Base-by-base conservation (phyloP, 2,113 vertebrate genomes). In the Nyctibius bracteatus region DNA sequence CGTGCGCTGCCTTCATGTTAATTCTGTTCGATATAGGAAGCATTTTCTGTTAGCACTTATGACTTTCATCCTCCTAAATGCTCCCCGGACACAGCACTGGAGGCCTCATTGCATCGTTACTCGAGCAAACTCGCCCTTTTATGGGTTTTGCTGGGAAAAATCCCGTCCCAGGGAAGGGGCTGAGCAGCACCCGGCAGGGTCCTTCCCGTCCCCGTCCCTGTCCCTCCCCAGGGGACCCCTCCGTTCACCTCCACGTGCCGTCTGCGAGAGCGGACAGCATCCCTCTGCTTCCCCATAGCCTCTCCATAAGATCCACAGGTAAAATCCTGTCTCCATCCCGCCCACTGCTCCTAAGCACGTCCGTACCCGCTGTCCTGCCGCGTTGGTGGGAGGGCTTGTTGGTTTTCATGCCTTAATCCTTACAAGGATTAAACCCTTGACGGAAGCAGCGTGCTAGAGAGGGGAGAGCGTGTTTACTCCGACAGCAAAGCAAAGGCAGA, bases 1-100 rank as follows among this genome's bases (percentile, higher is more conserved):
- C 18, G 2, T 5, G 0, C 10, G 14, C 20, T 1, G 2, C 31
- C 65, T 22, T 25, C 37, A 2, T 9, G 37, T 18, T 35, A 33
- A 46, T 47, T 22, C 37, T 22, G 41, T 25, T 39, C 71, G 37
- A 7, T 8, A 14, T 6, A 52, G 51, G 55, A 65, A 58, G 21
- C 2, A 0, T n/a, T 81, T 63, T 63, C 67, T 70, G 44, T 41
- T 37, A 58, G 13, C n/a, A 7, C 62, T 66, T 55, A 20, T 0
- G 21, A 14, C 47, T 51, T 51, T 39, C 80, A 43, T 37, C 74
- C 12, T 80, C 27, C 74, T 70, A 46, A 68, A n/a, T 12, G 43
- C 57, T 70, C 62, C 57, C 51, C 0, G 0, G 66, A n/a, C 33
- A 22, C 33, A 37, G 39, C 57, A 8, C 63, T 4, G 22, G 44